phyloP scores from a whole-genome alignment of 2,113 vertebrate species.

The Scopus umbretta region DNA sequence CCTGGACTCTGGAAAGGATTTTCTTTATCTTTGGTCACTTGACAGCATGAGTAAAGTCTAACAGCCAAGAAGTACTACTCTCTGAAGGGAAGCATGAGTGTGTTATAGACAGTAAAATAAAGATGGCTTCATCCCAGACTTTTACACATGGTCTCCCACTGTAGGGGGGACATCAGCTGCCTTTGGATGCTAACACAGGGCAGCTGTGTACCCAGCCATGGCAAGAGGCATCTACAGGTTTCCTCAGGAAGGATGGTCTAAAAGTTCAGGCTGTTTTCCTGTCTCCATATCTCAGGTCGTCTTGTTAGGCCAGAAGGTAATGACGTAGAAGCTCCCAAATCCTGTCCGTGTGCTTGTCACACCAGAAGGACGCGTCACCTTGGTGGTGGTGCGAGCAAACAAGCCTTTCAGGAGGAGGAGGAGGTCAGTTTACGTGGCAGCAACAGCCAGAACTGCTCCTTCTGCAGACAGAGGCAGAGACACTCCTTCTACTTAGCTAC shows the following conservation, averaged over 20 bases:
- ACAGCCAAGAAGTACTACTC: neutral
- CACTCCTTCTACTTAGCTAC: neutral
- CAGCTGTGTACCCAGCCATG: neutral
- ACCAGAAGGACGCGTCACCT: neutral
- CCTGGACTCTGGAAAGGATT: neutral
- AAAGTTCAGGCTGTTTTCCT: neutral
- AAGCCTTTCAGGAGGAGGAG: neutral
- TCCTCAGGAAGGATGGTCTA: neutral
- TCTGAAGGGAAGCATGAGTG: neutral
- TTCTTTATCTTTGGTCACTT: neutral
- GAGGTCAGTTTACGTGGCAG: neutral
- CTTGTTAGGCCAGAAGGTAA: neutral
- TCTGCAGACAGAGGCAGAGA: neutral
- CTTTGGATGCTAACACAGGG: neutral
- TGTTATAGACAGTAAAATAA: neutral
- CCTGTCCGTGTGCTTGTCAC: neutral
- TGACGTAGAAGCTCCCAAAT: neutral
- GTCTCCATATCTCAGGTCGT: accelerated
- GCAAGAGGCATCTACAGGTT: neutral
- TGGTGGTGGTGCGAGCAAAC: neutral
- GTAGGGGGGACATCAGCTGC: neutral
- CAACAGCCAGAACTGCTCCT: neutral
- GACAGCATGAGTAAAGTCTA: neutral
- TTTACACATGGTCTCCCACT: neutral
- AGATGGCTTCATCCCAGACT: neutral